These are phyloP conservation scores for Cottus gobio DNA, from an alignment of 2,113 vertebrate species.

Conservation along the genomic window DNA sequence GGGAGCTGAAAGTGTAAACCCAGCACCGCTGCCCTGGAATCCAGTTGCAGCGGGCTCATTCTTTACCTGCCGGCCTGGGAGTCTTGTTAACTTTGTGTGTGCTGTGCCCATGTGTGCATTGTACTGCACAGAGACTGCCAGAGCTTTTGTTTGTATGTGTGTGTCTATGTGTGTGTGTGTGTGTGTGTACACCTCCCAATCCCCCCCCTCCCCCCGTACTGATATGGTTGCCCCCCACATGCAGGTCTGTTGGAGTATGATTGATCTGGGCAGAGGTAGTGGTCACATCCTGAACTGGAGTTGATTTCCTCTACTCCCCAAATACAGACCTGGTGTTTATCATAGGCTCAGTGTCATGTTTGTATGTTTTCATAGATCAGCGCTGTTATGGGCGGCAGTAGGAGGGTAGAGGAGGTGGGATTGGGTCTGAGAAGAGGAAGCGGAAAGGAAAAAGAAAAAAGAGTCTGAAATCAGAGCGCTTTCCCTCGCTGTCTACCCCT, in stretches of 20 bases:
- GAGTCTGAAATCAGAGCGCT: slow-evolving; percentile 68
- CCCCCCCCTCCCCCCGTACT: slow-evolving; percentile 36
- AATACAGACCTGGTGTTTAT: slow-evolving; percentile 85
- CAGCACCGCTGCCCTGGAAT: slow-evolving; percentile 76
- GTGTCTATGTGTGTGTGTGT: slow-evolving; percentile 31
- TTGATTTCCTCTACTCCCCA: slow-evolving; percentile 81
- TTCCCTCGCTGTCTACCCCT: slow-evolving; percentile 61
- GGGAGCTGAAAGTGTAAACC: slow-evolving; percentile 87
- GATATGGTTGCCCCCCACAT: slow-evolving; percentile 73
- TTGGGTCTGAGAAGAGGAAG: slow-evolving; percentile 58
- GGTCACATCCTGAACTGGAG: slow-evolving; percentile 86
- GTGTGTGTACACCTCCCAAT: slow-evolving; percentile 20
- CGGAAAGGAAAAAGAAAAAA: slow-evolving; percentile 53
- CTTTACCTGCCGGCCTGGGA: slow-evolving; percentile 77
- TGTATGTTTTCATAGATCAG: slow-evolving; percentile 85
- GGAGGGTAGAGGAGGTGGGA: slow-evolving; percentile 60
- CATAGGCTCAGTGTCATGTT: slow-evolving; percentile 83
- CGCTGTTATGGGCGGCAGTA: slow-evolving; percentile 59
- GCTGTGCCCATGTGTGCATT: slow-evolving; percentile 52
- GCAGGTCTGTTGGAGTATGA: slow-evolving; percentile 79
- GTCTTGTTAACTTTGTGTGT: slow-evolving; percentile 70
- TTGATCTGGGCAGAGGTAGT: slow-evolving; percentile 83
- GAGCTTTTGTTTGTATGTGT: slow-evolving; percentile 66
- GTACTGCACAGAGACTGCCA: slow-evolving; percentile 49
- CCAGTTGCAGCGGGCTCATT: slow-evolving; percentile 77